Evolutionary conservation across 1,140 invertebrate species (phyloP).

Genomic region (Rhopalosiphum padi): DNA sequence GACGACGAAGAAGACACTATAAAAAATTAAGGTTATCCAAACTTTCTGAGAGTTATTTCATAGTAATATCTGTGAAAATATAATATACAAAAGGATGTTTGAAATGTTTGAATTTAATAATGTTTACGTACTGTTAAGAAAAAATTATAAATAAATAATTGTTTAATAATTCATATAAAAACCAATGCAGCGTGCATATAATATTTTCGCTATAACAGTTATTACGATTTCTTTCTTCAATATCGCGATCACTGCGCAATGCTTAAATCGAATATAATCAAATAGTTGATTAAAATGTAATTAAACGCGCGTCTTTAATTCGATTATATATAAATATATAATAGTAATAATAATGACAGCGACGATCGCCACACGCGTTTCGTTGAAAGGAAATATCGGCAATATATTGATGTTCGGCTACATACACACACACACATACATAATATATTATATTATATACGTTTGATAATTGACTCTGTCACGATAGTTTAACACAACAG

Average conservation of each 20-base stretch:
- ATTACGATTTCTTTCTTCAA: neutral
- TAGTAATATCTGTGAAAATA: no score
- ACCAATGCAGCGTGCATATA: neutral
- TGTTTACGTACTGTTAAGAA: no score
- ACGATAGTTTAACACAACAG: neutral
- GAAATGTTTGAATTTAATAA: no score
- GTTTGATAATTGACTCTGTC: neutral
- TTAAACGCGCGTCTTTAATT: neutral
- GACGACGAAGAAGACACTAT: neutral
- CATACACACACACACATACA: neutral
- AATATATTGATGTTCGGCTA: neutral
- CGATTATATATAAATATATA: constrained; percentile 8
- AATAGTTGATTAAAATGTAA: neutral
- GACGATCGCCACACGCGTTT: neutral
- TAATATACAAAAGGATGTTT: no score
- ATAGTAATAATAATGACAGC: neutral
- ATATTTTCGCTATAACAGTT: no score
- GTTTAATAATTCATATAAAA: neutral
- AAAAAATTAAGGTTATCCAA: no score
- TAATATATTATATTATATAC: no score
- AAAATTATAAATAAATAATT: no score
- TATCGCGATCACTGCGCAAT: neutral
- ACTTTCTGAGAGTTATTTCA: no score
- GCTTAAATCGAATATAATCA: neutral
- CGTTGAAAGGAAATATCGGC: constrained; percentile 1